phyloP scores from a whole-genome alignment of 2,797 vertebrate genomes.

The Geotrypetes seraphini region DNA sequence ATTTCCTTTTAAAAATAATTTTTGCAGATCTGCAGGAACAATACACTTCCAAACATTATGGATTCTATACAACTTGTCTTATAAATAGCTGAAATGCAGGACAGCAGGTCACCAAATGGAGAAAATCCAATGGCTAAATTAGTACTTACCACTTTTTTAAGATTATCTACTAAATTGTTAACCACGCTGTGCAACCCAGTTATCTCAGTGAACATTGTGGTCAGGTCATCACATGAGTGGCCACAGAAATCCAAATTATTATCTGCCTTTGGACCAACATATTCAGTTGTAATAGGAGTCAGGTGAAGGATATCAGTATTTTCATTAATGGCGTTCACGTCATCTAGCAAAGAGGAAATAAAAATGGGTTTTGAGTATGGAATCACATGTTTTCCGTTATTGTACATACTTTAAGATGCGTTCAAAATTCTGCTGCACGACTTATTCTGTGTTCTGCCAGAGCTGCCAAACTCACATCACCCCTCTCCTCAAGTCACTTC shows the following conservation, averaged over 20 bases:
- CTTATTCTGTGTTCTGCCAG: too few relatives aligned
- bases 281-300: constrained; percentile 65
- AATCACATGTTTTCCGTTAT: not conserved
- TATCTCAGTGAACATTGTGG: constrained; percentile 83
- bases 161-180: constrained; percentile 77
- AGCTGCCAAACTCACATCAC: too few relatives aligned
- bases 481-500: too few relatives aligned
- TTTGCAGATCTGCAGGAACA: too few relatives aligned
- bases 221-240: constrained; percentile 86
- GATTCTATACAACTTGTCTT: too few relatives aligned
- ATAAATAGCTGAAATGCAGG: too few relatives aligned
- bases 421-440: too few relatives aligned
- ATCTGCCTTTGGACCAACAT: constrained; percentile 62
- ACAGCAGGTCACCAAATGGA: too few relatives aligned
- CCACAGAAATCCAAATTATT: constrained; percentile 73
- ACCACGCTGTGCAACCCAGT: constrained; percentile 78
- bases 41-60: constrained; percentile 57
- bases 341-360: constrained; percentile 46
- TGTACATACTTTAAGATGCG: not conserved
- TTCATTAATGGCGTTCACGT: constrained; percentile 73
- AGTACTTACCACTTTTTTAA: constrained; percentile 90
- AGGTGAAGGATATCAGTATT: constrained; percentile 74
- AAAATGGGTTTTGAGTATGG: not conserved
- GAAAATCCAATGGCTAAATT: too few relatives aligned
- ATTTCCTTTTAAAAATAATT: too few relatives aligned